Evolutionary conservation across 1,140 invertebrate species (phyloP).

Genomic region (Trichomalopsis sarcophagae): DNA sequence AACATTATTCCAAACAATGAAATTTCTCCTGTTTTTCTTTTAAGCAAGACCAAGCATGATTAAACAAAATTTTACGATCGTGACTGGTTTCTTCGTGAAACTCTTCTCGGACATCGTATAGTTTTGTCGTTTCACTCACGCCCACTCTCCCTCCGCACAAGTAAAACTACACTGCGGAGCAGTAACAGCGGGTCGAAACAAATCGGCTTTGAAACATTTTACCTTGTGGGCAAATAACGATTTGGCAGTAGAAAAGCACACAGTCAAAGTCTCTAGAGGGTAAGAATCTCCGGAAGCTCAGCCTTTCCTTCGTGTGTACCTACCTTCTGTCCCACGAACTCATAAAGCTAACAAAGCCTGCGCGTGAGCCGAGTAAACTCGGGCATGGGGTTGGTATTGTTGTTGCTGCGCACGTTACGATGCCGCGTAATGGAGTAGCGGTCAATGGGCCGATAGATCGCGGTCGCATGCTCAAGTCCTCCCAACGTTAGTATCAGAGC

Average conservation of each 20-base stretch:
- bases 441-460: slow-evolving; percentile 70
- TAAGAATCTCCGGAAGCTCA: not conserved
- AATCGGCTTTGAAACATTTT: not conserved
- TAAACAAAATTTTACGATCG: too few relatives aligned
- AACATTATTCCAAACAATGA: too few relatives aligned
- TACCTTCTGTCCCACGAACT: not conserved
- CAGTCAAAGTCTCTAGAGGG: not conserved
- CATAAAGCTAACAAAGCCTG: slow-evolving; percentile 8
- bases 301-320: not conserved
- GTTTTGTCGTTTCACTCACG: not conserved
- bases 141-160: not conserved
- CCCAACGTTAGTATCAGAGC: not conserved
- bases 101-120: too few relatives aligned
- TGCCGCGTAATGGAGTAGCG: slow-evolving; percentile 69
- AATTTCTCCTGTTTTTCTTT: too few relatives aligned
- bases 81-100: too few relatives aligned
- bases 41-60: too few relatives aligned
- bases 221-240: not conserved
- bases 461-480: not conserved
- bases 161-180: not conserved
- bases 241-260: not conserved
- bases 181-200: not conserved
- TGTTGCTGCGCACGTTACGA: slow-evolving; percentile 62
- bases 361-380: not conserved
- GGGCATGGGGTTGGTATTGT: slow-evolving; percentile 47